Base-by-base conservation (phyloP, 2,888 invertebrate genomes). In the Amiota communis region DNA sequence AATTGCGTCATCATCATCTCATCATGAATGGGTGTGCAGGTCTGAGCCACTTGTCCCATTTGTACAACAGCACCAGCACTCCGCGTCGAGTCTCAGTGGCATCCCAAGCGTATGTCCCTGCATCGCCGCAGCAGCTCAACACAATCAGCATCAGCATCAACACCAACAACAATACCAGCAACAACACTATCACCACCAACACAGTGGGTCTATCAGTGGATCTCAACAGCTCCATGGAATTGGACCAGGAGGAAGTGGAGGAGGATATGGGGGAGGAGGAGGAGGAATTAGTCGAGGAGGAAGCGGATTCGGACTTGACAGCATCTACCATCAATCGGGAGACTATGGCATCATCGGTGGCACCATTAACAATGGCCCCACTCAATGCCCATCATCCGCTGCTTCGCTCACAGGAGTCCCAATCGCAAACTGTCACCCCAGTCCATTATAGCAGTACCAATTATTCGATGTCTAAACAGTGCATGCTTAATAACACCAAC, bases 301-400 rank as follows among this genome's bases (percentile, higher is more conserved):
- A 87, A 89, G 88, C 81, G 89, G 89, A 89, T 87, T 89, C 89
- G 89, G 89, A 89, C 87, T 89, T 89, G 89, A 89, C 88, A 87
- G 90, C 90, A 88, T 91, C 91, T 86, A 91, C 91, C 90, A 91
- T 86, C 91, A 91, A 88, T 89, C 92, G 90, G 90, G 91, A 87
- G 90, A 90, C 81, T 89, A 88, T 87, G 88, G 85, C 74, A 73
- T 77, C 78, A 81, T 85, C 80, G 83, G 87, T 79, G 78, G 83
- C 81, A 78, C 78, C 82, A 81, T 81, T 80, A 80, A 83, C 78
- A 78, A 80, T 81, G 84, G 83, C 79, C 83, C 83, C 80, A 85
- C 85, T 74, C 87, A 84, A 75, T 84, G 88, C 85, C 88, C 90
- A 88, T 88, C 87, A 86, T 83, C 89, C 81, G 86, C 87, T 81